A percentile compares a stretch with the other conserved stretches of the same genome.
Evolutionary conservation across 2,888 invertebrate species (phyloP).

Genomic region (Aphodius sticticus): DNA sequence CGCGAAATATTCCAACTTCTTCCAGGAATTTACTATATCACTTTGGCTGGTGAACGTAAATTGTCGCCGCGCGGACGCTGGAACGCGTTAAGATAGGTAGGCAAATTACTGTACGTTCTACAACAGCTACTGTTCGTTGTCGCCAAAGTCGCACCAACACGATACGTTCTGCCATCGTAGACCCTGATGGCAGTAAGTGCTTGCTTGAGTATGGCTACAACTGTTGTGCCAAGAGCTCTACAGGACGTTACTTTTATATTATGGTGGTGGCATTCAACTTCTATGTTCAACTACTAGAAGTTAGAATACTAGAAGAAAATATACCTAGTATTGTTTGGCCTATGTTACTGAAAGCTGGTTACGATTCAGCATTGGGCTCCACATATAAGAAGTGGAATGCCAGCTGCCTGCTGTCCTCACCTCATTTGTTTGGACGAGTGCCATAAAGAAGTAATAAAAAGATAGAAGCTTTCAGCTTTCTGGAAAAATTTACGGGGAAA

Average conservation of each 20-base stretch:
- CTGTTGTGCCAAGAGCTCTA: not conserved
- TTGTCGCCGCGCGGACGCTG: conserved; percentile 35
- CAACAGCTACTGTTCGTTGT: conserved; percentile 28
- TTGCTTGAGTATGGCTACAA: not conserved
- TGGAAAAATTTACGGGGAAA: too few relatives aligned
- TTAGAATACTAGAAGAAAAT: not conserved
- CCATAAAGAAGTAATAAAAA: too few relatives aligned
- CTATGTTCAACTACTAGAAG: not conserved
- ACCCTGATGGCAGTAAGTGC: conserved; percentile 13
- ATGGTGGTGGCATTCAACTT: not conserved
- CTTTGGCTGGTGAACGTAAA: conserved; percentile 45
- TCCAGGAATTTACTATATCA: conserved; percentile 56
- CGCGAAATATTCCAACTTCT: conserved; percentile 56
- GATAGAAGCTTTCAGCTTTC: too few relatives aligned
- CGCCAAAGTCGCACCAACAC: conserved; percentile 5
- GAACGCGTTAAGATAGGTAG: conserved; percentile 41
- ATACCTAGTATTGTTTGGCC: not conserved
- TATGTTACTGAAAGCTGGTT: too few relatives aligned
- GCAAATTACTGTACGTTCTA: conserved; percentile 33
- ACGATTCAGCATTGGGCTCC: too few relatives aligned
- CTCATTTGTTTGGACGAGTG: too few relatives aligned
- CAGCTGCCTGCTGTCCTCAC: too few relatives aligned
- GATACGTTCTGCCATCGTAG: conserved; percentile 13
- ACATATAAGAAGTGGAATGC: too few relatives aligned
- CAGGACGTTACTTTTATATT: not conserved